phyloP scores from a whole-genome alignment of 2,113 vertebrate genomes.

The Glaucomys volans region DNA sequence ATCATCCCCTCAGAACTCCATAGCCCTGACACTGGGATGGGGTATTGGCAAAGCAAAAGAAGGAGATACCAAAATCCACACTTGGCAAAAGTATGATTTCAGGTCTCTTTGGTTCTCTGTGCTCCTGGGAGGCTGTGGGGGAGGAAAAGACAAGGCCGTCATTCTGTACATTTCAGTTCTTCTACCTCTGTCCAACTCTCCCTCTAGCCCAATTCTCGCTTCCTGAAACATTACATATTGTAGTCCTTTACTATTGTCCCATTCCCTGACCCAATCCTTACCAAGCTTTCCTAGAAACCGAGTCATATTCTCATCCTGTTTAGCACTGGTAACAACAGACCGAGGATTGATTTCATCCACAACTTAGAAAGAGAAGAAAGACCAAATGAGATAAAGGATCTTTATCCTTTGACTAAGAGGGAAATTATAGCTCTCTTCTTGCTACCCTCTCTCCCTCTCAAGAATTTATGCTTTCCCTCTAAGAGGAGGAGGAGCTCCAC shows the following conservation, averaged over 20 bases:
- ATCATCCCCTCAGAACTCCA: not conserved
- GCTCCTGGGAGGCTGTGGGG: slow-evolving; percentile 85
- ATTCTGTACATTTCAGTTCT: not conserved
- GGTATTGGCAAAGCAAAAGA: slow-evolving; percentile 63
- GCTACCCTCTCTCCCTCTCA: not conserved
- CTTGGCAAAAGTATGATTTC: slow-evolving; percentile 94
- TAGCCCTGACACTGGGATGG: not conserved
- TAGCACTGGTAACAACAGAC: slow-evolving; percentile 94
- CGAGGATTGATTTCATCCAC: slow-evolving; percentile 91
- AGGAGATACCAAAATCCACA: slow-evolving; percentile 92
- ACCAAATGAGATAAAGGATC: not conserved
- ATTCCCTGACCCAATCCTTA: slow-evolving; percentile 43
- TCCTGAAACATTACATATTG: not conserved
- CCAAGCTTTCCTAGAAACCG: slow-evolving; percentile 89
- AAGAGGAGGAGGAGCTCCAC: not conserved
- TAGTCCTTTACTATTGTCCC: not conserved
- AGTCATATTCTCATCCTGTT: slow-evolving; percentile 93
- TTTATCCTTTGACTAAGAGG: not conserved
- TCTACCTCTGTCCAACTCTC: not conserved
- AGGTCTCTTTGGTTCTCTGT: slow-evolving; percentile 83
- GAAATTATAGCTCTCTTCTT: not conserved
- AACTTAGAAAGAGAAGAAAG: slow-evolving; percentile 84
- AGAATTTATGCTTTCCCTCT: not conserved
- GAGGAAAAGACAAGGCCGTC: slow-evolving; percentile 39
- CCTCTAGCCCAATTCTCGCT: not conserved